Base-by-base conservation (phyloP, 2,113 vertebrate species). In the Catagonus wagneri region DNA sequence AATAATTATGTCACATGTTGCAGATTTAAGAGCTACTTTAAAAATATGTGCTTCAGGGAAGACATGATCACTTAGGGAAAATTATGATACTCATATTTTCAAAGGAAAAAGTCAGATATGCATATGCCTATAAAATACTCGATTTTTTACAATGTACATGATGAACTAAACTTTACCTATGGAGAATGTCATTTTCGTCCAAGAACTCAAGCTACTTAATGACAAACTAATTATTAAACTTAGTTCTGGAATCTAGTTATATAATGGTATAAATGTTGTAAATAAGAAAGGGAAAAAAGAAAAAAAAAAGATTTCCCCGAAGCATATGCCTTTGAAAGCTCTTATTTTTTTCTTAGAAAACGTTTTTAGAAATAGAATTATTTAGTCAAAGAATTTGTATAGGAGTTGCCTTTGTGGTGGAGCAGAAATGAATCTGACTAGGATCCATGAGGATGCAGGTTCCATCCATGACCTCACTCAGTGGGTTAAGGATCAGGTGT, bases 1-100 rank as follows among this genome's bases (percentile, higher is more conserved):
- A 92, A 83, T 87, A 87, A 84, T 83, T 92, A 0, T n/a, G 44
- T 83, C 50, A n/a, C 23, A 39, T 15, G 3, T 66, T 84, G 7
- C 44, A 91, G 39, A n/a, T 91, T 79, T 86, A 76, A 95, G 61
- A 95, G 44, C 32, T 66, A 81, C 36, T 90, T 71, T 66, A 66
- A 94, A 91, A 91, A 68, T 63, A 36, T 79, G 50, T 61, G n/a
- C 20, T 80, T 44, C 50, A 65, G 58, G 66, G 39, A 39, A 95
- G 61, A 80, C 76, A 74, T 61, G 54, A 86, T 87, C 27, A 50
- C 12, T 3, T 80, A 19, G 22, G 7, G 50, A 23, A 66, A 95
- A 36, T 65, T 39, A 63, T 66, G 17, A 71, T 65, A 23, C 78
- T 85, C 44, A 63, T 15, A 13, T 79, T 90, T 93, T 90, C 80